Evolutionary conservation across 2,797 vertebrate species (phyloP), one percentile per base, ranked within the genome.

Genomic region (Sebastes kiyomatsui): DNA sequence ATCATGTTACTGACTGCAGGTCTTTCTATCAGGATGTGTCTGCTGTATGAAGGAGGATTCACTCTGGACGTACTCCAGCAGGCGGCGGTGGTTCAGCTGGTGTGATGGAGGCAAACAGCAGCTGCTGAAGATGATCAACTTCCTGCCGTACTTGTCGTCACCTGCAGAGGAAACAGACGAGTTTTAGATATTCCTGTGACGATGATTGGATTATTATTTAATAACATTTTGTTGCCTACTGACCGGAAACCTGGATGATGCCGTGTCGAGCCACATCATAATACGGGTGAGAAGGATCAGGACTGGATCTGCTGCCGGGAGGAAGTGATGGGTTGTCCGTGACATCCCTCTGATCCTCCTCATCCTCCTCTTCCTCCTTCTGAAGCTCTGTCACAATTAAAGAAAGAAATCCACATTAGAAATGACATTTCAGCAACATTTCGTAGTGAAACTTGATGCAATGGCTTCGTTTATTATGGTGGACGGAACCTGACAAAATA

Each of bases 231-330:
- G 13, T 14, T 49, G 14, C 42, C 14, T 49, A 60, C 94, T 65
- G 84, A 97, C 97, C 96, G 74, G 95, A 96, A 82, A 98, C 94
- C 81, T 97, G 97, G 54, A 98, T 81, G 86, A 98, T 97, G 38
- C 96, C 95, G 0, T 98, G 97, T 28, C 97, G 95, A 0, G 97
- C 97, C 73, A 97, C 94, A 1, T 98, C 97, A 0, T 97, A 97
- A 75, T 95, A 97, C 0, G 97, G 96, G 84, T 98, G 96, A 27
- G 90, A 94, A 0, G 86, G 5, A 71, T 95, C 96, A 7, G 94
- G 79, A 1, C 67, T 72, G 1, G 80, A 38, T 46, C 88, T 46
- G 85, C 81, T 16, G 75, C 55, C 7, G 22, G 68, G 64, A 1
- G 83, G 79, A 23, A 38, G 22, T 1, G 87, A 68, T 3, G 82